Evolutionary conservation across 1,140 invertebrate species (phyloP).

Genomic region (Brachionus asplanchnoidis): DNA sequence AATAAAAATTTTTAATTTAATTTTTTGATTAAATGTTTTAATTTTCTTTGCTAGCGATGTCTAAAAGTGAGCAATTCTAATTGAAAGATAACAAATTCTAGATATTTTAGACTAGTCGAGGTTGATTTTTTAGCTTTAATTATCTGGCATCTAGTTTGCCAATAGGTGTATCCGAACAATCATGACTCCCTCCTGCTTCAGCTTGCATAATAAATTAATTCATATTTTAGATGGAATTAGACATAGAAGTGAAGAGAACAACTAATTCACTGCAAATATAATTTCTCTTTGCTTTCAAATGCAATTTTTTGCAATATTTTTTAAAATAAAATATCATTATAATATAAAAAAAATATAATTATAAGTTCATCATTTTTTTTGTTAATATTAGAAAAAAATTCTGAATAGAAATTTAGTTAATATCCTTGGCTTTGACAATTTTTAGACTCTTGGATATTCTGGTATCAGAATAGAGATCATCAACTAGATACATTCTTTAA

Average conservation of each 20-base stretch:
- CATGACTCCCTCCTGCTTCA: not conserved
- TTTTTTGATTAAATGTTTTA: no score
- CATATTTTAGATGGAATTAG: not conserved
- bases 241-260: not conserved
- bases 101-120: not conserved
- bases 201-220: slow-evolving; percentile 4
- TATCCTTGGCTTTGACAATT: slow-evolving; percentile 26
- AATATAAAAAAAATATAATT: slow-evolving; percentile 28
- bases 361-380: slow-evolving; percentile 30
- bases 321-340: slow-evolving; percentile 15
- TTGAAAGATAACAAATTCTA: not conserved
- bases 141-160: not conserved
- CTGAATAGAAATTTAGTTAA: not conserved
- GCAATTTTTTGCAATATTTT: slow-evolving; percentile 15
- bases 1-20: no score
- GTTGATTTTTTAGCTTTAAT: not conserved
- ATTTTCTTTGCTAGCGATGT: no score
- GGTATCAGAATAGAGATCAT: not conserved
- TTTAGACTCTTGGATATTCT: slow-evolving; percentile 8
- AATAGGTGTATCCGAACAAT: not conserved
- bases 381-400: not conserved
- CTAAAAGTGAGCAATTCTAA: not conserved
- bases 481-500: not conserved
- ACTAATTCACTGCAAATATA: slow-evolving; percentile 33
- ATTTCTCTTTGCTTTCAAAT: slow-evolving; percentile 21